These are phyloP conservation scores for Acleris literana DNA, from an alignment of 2,888 invertebrate species.

Conservation along the genomic window DNA sequence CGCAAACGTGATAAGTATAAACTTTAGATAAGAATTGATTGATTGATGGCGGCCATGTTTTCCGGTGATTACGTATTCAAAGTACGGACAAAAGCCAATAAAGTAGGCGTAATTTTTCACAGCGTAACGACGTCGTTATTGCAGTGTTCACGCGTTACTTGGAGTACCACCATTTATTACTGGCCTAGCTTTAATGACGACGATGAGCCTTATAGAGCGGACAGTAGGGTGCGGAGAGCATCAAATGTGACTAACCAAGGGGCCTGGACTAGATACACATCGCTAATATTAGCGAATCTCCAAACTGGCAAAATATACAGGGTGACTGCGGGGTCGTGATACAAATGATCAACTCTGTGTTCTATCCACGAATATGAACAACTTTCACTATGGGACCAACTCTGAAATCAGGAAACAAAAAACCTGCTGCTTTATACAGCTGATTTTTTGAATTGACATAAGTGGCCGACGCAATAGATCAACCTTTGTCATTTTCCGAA, in stretches of 20 bases:
- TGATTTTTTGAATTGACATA: too few species aligned
- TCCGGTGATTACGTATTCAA: slow-evolving; percentile 51
- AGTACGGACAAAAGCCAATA: slow-evolving; percentile 48
- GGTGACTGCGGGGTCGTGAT: too few species aligned
- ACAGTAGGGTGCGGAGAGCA: not conserved
- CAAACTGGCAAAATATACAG: too few species aligned
- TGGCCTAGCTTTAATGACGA: slow-evolving; percentile 42
- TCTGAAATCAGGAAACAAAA: too few species aligned
- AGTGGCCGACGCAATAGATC: too few species aligned
- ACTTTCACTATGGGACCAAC: too few species aligned
- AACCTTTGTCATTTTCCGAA: too few species aligned
- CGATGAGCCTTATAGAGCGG: slow-evolving; percentile 14
- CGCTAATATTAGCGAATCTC: too few species aligned
- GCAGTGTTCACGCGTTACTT: slow-evolving; percentile 38
- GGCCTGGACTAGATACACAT: too few species aligned
- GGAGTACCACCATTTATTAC: slow-evolving; percentile 42
- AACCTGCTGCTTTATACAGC: too few species aligned
- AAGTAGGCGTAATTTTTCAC: slow-evolving; percentile 54
- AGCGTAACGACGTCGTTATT: slow-evolving; percentile 49
- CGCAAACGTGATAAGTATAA: slow-evolving; percentile 35
- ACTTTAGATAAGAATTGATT: slow-evolving; percentile 39
- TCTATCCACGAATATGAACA: too few species aligned
- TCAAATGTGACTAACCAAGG: slow-evolving; percentile 15
- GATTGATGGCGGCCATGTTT: slow-evolving; percentile 47
- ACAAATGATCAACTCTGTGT: too few species aligned